phyloP scores from a whole-genome alignment of 2,797 vertebrate genomes.

The Petrocephalus sullivani region DNA sequence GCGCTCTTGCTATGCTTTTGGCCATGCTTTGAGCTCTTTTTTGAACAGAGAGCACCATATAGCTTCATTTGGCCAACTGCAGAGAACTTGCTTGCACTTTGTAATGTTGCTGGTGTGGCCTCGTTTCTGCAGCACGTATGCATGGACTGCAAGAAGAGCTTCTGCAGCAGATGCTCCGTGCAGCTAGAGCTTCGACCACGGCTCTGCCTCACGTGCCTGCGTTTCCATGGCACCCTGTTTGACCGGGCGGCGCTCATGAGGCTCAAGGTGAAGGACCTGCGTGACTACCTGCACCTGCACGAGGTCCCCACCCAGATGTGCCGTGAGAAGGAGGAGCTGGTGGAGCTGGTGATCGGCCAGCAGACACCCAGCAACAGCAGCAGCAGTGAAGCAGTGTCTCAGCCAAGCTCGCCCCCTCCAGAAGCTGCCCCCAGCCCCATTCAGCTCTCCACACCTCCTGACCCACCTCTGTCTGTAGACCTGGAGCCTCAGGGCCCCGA shows the following conservation, averaged over 20 bases:
- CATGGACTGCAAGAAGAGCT: slow-evolving; percentile 65
- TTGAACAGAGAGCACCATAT: no score
- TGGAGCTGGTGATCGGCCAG: slow-evolving; percentile 71
- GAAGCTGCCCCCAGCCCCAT: slow-evolving; percentile 32
- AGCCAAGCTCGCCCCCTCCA: neutral
- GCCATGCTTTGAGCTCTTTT: no score
- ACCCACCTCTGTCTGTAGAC: neutral
- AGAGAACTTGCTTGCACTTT: neutral
- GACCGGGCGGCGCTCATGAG: slow-evolving; percentile 59
- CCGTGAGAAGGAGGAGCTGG: slow-evolving; percentile 80
- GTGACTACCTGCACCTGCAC: slow-evolving; percentile 74
- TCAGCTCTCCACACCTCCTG: slow-evolving; percentile 33
- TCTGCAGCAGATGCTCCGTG: slow-evolving; percentile 57
- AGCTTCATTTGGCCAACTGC: no score
- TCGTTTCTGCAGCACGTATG: slow-evolving; percentile 56
- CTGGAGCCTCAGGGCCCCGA: slow-evolving; percentile 50
- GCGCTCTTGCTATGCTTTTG: no score
- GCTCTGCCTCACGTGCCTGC: slow-evolving; percentile 68
- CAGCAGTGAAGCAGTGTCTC: slow-evolving; percentile 27
- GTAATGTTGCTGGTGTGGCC: neutral
- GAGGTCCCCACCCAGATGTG: slow-evolving; percentile 73
- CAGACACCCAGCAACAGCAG: slow-evolving; percentile 53
- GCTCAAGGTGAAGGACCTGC: slow-evolving; percentile 72
- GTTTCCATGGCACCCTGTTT: slow-evolving; percentile 61
- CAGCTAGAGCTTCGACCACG: slow-evolving; percentile 53